Base-by-base conservation (phyloP, 1,140 invertebrate genomes). In the Drosophila rhopaloa region DNA sequence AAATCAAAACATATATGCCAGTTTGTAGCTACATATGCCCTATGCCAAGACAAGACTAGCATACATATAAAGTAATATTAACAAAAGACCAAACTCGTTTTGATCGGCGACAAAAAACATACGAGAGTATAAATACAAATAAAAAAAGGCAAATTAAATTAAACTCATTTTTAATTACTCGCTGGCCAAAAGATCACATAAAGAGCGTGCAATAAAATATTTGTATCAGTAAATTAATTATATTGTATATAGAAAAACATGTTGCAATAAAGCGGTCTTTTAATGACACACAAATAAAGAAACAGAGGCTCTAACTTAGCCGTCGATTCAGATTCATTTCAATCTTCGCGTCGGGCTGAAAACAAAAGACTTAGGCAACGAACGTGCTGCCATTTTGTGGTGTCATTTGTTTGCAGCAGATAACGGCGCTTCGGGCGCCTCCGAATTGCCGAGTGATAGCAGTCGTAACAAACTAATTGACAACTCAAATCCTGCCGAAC, bases 291-390 rank as follows among this genome's bases (percentile, higher is more conserved):
- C 75, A 83, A 77, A 79, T 43, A 86, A 89, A 83, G 58, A 59
- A 63, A 81, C 68, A 66, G 65, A 71, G 67, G 67, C 67, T 57
- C 65, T 35, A 47, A 70, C 43, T 57, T 37, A 9, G 51, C 32
- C 43, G 32, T 19, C 43, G 50, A 50, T 24, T 54, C 66, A 48
- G 66, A 13, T 56, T 47, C 67, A 46, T 35, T 53, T 70, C 66
- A 70, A 70, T 41, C 62, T 32, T 62, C 38, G 27, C 55, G 55
- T 53, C 61, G 61, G 38, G 24, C 14, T 29, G 4, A 43, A 70
- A 73, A 86, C 66, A 85, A 90, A 90, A 90, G 86, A 90, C 86
- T 90, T 90, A 81, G 76, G 88, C 82, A 90, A 91, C 86, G 60
- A 90, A 90, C 86, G 85, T 71, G 82, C 84, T 82, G 80, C 84